Evolutionary conservation across 2,797 vertebrate genomes (phyloP).

Genomic region (Spea hammondii): DNA sequence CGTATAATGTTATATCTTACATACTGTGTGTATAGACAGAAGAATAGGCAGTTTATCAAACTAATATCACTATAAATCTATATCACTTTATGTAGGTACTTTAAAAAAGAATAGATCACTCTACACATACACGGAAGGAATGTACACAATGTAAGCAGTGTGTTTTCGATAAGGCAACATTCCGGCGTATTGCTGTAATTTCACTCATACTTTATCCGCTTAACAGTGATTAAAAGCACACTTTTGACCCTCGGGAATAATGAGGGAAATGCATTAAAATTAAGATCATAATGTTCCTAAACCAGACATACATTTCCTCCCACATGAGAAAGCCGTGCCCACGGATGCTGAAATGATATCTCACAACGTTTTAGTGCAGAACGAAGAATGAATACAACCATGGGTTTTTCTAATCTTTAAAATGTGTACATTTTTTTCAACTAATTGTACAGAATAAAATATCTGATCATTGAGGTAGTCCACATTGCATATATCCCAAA

Average conservation of each 20-base stretch:
- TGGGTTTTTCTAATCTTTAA: neutral
- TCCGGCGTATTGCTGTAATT: conserved; percentile 12
- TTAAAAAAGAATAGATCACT: too few relatives aligned
- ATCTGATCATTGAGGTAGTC: too few relatives aligned
- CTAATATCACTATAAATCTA: too few relatives aligned
- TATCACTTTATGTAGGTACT: too few relatives aligned
- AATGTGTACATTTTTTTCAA: neutral
- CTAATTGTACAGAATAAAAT: too few relatives aligned
- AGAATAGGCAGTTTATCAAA: too few relatives aligned
- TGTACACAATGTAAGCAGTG: neutral
- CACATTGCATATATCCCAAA: too few relatives aligned
- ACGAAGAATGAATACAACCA: neutral
- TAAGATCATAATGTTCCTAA: conserved; percentile 19
- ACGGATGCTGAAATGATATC: neutral
- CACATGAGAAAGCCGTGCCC: neutral
- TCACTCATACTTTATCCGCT: neutral
- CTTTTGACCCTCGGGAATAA: conserved; percentile 6
- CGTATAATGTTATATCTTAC: too few relatives aligned
- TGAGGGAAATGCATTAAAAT: conserved; percentile 20
- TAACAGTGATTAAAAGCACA: conserved; percentile 22
- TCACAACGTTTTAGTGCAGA: neutral
- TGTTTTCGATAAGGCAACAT: conserved; percentile 16
- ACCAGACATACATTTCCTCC: conserved; percentile 5
- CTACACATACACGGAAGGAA: too few relatives aligned
- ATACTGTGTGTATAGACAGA: too few relatives aligned